phyloP scores from a whole-genome alignment of 2,797 vertebrate genomes.

The Ispidina picta region DNA sequence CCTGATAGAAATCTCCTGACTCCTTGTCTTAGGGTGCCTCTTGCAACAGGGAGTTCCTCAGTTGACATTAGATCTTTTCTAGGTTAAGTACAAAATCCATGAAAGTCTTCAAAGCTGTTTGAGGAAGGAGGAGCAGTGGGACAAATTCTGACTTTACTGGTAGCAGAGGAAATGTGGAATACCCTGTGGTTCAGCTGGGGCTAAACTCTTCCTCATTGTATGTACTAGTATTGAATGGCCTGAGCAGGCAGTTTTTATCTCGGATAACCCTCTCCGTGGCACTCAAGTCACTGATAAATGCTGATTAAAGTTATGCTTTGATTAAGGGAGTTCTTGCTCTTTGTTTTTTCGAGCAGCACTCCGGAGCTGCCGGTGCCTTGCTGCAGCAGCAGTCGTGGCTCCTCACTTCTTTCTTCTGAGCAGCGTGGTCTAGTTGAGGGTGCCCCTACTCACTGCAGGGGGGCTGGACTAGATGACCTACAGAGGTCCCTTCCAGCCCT shows the following conservation, averaged over 20 bases:
- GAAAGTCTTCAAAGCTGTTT: neutral
- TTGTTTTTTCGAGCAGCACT: neutral
- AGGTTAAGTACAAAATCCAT: neutral
- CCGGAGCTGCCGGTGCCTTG: neutral
- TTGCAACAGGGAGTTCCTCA: neutral
- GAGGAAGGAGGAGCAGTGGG: neutral
- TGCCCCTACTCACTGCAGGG: too few relatives aligned
- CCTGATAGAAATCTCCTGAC: neutral
- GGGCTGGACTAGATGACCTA: too few relatives aligned
- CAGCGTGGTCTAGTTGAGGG: too few relatives aligned
- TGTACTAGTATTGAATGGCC: neutral
- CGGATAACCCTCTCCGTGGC: neutral
- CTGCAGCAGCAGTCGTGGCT: neutral
- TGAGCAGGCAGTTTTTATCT: conserved; percentile 4
- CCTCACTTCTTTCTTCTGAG: neutral
- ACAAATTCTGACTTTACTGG: neutral
- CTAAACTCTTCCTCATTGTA: neutral
- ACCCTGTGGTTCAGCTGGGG: neutral
- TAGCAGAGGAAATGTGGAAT: neutral
- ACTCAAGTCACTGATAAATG: neutral
- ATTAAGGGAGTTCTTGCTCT: neutral
- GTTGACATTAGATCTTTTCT: neutral
- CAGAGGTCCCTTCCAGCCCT: too few relatives aligned
- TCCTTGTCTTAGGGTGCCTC: neutral
- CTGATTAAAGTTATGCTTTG: neutral